Base-by-base conservation (phyloP, 2,888 invertebrate genomes). In the Lobophora halterata region DNA sequence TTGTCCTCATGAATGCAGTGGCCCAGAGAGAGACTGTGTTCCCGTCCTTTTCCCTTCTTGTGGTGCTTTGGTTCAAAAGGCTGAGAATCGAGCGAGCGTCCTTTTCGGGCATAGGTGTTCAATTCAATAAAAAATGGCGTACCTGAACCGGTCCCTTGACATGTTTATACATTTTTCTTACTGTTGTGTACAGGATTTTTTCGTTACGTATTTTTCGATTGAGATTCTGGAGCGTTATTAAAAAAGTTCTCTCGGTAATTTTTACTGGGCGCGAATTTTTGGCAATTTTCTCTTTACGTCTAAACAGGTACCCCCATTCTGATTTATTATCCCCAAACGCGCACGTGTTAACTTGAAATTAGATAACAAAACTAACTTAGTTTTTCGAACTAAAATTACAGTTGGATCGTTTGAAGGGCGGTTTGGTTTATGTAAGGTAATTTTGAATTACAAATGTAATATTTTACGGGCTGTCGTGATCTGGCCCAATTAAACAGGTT, bases 131-230 rank as follows among this genome's bases (percentile, higher is more conserved):
- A 85, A 85, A 83, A 82, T 79, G 82, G 78, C 79, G 81, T 86
- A 87, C 87, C 85, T 86, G 83, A 66, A 71, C 79, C 76, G 77
- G 75, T 80, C 87, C 80, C 77, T 59, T 77, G 77, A 78, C 76
- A 74, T 85, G 79, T 83, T 85, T 81, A 80, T 81, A 85, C 77
- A 79, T 85, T 83, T 85, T 80, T 82, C 82, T 83, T 81, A 76
- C 76, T 73, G 68, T 71, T 73, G 71, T 73, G 65, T 69, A 58
- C 65, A 68, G 70, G 45, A 46, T 58, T 61, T 64, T 67, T 79
- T 85, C 77, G 76, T 77, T 74, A 72, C 73, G 76, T 74, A 78
- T 76, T 79, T 79, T 71, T 79, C 81, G 76, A 81, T 83, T 78
- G 82, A 76, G 80, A 80, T 79, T 77, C 73, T 68, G 69, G 68